Conservation (phyloP, 2,113 vertebrate species). For the Cepphus grylle region DNA sequence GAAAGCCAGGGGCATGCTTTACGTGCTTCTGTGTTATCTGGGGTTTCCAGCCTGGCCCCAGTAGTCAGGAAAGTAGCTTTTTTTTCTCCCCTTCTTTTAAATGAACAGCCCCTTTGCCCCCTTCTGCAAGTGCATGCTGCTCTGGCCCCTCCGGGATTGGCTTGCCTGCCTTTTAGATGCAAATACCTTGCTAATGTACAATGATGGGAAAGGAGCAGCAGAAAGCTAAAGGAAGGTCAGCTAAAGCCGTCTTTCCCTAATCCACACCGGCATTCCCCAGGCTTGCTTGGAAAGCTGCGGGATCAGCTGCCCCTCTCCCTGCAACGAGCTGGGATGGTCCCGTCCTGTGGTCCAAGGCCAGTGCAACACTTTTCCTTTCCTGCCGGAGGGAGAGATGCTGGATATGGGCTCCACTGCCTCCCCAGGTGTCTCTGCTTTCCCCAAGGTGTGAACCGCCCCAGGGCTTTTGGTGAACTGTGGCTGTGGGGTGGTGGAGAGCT, state of each 20-base stretch:
- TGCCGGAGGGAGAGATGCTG: not conserved
- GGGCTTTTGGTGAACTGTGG: not conserved
- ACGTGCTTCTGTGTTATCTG: not conserved
- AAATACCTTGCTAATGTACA: not conserved
- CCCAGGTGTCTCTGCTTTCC: not conserved
- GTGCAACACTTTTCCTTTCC: not conserved
- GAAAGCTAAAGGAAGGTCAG: not conserved
- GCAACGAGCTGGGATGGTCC: not conserved
- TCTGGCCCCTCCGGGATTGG: accelerated
- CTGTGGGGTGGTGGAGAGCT: not conserved
- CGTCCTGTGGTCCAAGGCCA: not conserved
- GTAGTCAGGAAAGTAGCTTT: not conserved
- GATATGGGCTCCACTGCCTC: not conserved
- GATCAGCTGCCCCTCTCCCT: not conserved
- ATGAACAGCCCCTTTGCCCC: not conserved
- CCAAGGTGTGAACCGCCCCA: not conserved
- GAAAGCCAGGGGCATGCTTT: not conserved
- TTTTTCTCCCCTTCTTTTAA: not conserved
- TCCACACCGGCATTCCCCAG: not conserved
- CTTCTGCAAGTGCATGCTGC: not conserved
- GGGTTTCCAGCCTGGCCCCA: not conserved
- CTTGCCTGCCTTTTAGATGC: not conserved
- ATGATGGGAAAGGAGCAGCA: not conserved
- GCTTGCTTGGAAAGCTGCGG: not conserved
- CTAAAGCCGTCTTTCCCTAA: not conserved